Evolutionary conservation across 1,140 invertebrate species (phyloP), one percentile per base, ranked within the genome.

Genomic region (Drosophila pallidifrons): DNA sequence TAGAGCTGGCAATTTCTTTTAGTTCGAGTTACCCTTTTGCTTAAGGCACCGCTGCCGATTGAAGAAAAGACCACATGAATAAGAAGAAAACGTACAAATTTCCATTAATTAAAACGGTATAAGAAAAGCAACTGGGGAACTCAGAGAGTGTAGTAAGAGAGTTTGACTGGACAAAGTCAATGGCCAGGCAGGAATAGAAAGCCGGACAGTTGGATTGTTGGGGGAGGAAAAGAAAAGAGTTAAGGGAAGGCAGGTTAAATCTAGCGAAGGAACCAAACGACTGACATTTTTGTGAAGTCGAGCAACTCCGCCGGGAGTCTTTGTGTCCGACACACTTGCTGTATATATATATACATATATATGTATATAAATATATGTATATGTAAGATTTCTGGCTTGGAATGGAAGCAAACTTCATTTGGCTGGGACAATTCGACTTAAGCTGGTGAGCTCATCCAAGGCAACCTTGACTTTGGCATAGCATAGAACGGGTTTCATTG

Each of bases 31-130:
- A 78, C 71, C 61, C 82, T 77, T 77, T 82, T 64, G 49, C 46
- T 67, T 64, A 49, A 64, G 41, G 65, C 61, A 73, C 7, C 30
- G 30, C 45, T 58, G 52, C 20, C 68, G 35, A 79, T 70, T 82
- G 80, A 77, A 79, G 65, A 72, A 60, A 60, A 58, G 51, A 77
- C 77, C 80, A 77, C 79, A 83, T 66, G 81, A 82, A 67, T 82
- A 69, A 70, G 59, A 76, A 76, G 81, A 79, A 81, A 81, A 75
- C 67, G 75, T 81, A 85, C 80, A 89, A 80, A 83, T 75, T 81
- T 73, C 65, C 77, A 77, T 89, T 88, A 88, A 88, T 88, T 88
- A 88, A 87, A 88, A 83, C 51, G 77, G 64, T 80, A 88, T 69
- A 79, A 49, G 77, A 77, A 77, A 80, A 54, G 43, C 72, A 59